Conservation (phyloP, 2,888 invertebrate species). For the Anagyrus pseudococci region DNA sequence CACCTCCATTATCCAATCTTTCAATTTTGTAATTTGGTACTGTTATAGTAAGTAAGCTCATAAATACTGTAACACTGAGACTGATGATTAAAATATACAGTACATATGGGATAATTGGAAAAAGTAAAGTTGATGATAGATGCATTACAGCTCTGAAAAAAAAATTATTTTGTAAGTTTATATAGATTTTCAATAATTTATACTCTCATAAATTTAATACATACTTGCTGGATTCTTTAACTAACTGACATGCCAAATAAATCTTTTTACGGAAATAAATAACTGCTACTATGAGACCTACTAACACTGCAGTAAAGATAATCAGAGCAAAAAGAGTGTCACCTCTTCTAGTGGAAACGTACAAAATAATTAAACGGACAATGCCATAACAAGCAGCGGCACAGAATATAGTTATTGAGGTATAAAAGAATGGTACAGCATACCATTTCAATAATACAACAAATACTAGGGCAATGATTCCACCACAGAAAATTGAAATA, state of each 20-base stretch:
- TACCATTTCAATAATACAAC: conserved; percentile 88
- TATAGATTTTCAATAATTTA: neutral
- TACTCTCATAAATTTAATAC: conserved; percentile 48
- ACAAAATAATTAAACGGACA: neutral
- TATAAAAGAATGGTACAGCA: conserved; percentile 85
- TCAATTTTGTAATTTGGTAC: conserved; percentile 68
- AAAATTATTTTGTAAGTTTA: neutral
- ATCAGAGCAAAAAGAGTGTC: conserved; percentile 14
- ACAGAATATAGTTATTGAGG: conserved; percentile 78
- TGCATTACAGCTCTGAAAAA: conserved; percentile 81
- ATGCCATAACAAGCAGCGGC: conserved; percentile 64
- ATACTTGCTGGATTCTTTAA: conserved; percentile 89
- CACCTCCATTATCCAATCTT: conserved; percentile 52
- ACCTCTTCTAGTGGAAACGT: neutral
- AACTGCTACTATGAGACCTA: conserved; percentile 70
- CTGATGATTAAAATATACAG: conserved; percentile 77
- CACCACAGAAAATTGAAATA: conserved; percentile 66
- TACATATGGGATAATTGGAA: conserved; percentile 90
- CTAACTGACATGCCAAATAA: conserved; percentile 85
- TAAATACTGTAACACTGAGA: conserved; percentile 74
- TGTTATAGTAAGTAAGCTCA: conserved; percentile 77
- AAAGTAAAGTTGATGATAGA: conserved; percentile 84
- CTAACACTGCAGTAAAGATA: neutral
- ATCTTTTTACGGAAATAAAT: conserved; percentile 86
- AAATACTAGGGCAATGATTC: conserved; percentile 82